Evolutionary conservation across 2,797 vertebrate genomes (phyloP), one percentile per base, ranked within the genome.

Genomic region (Botia almorhae): DNA sequence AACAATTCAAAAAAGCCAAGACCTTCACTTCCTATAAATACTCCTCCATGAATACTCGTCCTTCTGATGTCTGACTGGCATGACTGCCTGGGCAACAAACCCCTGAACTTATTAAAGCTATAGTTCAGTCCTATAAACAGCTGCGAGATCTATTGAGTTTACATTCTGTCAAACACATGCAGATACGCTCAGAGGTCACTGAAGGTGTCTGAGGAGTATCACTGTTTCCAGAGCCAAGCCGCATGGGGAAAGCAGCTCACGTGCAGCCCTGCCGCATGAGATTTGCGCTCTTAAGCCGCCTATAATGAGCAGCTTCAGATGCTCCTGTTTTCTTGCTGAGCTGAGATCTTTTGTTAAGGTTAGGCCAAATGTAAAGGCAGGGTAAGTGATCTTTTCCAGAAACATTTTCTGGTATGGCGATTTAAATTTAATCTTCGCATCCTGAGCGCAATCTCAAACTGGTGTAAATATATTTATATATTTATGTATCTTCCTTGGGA

Each of bases 51-150:
- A 69, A 80, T 67, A 67, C 5, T n/a, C 14, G 14, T 8, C 26
- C 16, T 3, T 69, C 16, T 26, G 17, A 73, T 65, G 69, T 56
- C 76, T 14, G 21, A 60, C 21, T 69, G 19, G 58, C 69, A 63
- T 71, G 69, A 55, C 29, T 19, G 7, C 16, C 48, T 55, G 74
- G 63, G n/a, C 50, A 69, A 46, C 51, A 77, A 58, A 55, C 50
- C 70, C 58, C 39, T 74, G 23, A 80, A 29, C 70, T 74, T 74
- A 67, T 69, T 29, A 50, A 50, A 74, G 36, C 70, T 21, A 50
- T n/a, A 58, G 61, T 74, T 50, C 50, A 80, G 61, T 21, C 33
- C 21, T 68, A 74, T 68, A 67, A 80, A 74, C 70, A 68, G 70
- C 67, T 69, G 29, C 17, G 17, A 63, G 63, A 67, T 71, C 69